Conservation (phyloP, 2,113 vertebrate species). For the Scalopus aquaticus region DNA sequence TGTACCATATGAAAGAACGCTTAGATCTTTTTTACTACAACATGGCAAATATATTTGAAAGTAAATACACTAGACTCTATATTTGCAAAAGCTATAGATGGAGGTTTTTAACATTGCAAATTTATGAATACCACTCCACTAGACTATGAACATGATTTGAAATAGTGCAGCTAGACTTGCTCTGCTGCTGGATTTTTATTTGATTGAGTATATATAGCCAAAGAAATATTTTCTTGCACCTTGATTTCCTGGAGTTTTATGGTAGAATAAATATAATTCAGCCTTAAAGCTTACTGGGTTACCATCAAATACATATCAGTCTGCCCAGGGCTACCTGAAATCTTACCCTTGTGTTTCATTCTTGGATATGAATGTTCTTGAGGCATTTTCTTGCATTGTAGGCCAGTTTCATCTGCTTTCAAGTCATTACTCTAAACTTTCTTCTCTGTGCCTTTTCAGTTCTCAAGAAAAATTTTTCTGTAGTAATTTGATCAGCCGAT, state of each 20-base stretch:
- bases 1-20: neutral
- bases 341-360: neutral
- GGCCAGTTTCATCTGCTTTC: neutral
- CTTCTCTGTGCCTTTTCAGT: neutral
- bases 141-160: neutral
- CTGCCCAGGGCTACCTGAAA: neutral
- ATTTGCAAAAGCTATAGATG: neutral
- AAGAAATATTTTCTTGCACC: neutral
- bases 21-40: neutral
- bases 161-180: neutral
- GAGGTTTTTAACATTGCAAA: neutral
- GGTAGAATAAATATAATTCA: neutral
- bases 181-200: neutral
- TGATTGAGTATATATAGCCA: neutral
- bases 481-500: neutral
- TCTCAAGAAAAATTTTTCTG: neutral
- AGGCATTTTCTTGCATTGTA: neutral
- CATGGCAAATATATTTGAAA: slow-evolving; percentile 1
- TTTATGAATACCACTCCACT: neutral
- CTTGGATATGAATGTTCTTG: neutral
- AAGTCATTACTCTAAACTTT: neutral
- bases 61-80: neutral
- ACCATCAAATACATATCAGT: neutral
- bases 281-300: neutral
- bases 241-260: neutral